These are phyloP conservation scores for Oreohelix idahoensis DNA, from an alignment of 1,140 invertebrate species.

Conservation along the genomic window DNA sequence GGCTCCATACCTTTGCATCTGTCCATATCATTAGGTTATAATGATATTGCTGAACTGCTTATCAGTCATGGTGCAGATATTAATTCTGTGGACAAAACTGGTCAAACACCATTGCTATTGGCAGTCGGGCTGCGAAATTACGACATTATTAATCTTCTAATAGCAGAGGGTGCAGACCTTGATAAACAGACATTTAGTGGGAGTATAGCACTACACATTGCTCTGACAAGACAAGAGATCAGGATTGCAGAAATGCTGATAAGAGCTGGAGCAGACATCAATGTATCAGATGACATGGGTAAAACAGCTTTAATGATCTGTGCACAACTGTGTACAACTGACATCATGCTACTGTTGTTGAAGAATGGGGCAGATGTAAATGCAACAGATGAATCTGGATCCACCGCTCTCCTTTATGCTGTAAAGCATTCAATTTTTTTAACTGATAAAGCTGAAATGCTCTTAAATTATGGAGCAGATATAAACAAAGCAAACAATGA, in stretches of 20 bases:
- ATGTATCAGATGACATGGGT: not conserved
- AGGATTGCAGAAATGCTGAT: not conserved
- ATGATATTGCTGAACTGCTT: not conserved
- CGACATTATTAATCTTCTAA: not conserved
- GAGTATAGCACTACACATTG: not conserved
- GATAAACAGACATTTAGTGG: not conserved
- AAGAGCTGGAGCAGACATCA: not conserved
- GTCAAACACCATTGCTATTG: not conserved
- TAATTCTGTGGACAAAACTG: not conserved
- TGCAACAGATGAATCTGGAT: not conserved
- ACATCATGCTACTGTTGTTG: not conserved
- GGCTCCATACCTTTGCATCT: not conserved
- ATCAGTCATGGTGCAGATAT: slow-evolving; percentile 8
- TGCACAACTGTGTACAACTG: not conserved
- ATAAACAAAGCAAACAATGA: not conserved
- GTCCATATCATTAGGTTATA: not conserved
- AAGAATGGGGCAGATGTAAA: slow-evolving; percentile 14
- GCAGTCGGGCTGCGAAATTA: not conserved
- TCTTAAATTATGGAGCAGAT: slow-evolving; percentile 11
- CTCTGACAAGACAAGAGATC: not conserved
- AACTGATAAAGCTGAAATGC: not conserved
- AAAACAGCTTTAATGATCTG: slow-evolving; percentile 9
- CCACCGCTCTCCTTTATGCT: not conserved
- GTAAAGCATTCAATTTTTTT: not conserved
- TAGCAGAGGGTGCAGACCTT: not conserved